Percentiles rank a stretch among this genome's conserved stretches.
phyloP scores from a whole-genome alignment of 2,888 invertebrate genomes.

The Blastobasis adustella region DNA sequence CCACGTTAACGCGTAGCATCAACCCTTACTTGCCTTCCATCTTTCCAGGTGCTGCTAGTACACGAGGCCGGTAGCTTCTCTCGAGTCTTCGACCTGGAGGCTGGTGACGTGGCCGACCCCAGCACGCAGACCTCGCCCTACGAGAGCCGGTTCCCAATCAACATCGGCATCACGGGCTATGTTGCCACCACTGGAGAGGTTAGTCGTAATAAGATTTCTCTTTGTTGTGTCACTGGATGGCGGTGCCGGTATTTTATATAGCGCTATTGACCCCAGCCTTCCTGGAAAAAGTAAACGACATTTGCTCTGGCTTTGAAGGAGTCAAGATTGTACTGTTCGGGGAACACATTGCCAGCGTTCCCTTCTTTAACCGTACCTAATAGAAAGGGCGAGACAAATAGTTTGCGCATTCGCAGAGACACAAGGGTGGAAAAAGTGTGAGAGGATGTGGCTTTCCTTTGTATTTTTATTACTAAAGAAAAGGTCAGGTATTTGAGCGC shows the following conservation, averaged over 20 bases:
- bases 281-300: background rate
- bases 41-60: constrained; percentile 84
- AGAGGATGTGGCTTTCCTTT: no score
- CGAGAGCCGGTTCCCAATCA: constrained; percentile 95
- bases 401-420: no score
- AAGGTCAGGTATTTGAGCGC: no score
- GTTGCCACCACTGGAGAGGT: constrained; percentile 97
- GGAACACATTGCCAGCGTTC: no score
- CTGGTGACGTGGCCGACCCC: constrained; percentile 90
- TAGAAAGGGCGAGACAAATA: no score
- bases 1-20: no score
- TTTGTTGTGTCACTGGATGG: background rate
- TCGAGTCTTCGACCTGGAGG: constrained; percentile 94
- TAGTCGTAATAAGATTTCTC: constrained; percentile 28
- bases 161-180: constrained; percentile 95
- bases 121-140: constrained; percentile 88
- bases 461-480: no score
- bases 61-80: constrained; percentile 95
- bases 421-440: no score
- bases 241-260: no score
- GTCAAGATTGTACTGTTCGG: no score
- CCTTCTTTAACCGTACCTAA: no score
- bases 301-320: no score
- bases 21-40: background rate
- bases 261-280: background rate